Percentiles rank a stretch among this genome's conserved stretches.
Conservation (phyloP, 2,888 invertebrate species). For the Pammene fasciana region DNA sequence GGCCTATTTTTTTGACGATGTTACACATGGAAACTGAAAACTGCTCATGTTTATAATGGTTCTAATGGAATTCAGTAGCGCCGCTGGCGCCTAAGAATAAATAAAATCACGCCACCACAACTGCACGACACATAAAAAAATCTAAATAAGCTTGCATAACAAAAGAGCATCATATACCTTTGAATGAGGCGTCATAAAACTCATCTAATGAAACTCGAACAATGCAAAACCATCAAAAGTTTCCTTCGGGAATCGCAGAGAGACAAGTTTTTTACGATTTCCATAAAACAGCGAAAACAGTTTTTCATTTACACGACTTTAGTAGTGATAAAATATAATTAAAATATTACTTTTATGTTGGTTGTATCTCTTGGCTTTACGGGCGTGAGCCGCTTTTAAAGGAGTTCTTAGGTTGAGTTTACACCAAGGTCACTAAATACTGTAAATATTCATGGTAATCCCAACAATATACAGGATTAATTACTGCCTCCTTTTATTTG, state of each 20-base stretch:
- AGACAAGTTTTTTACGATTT: constrained; percentile 82
- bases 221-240: constrained; percentile 77
- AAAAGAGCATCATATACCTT: constrained; percentile 48
- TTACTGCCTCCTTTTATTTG: neutral
- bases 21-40: no score
- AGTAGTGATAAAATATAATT: constrained; percentile 83
- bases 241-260: constrained; percentile 55
- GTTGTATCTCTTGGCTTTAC: constrained; percentile 74
- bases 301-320: constrained; percentile 83
- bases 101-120: constrained; percentile 15
- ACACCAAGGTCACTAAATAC: constrained; percentile 48
- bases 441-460: neutral
- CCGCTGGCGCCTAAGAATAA: constrained; percentile 14
- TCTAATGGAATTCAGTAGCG: neutral
- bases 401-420: constrained; percentile 58
- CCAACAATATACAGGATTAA: neutral
- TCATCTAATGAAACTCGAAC: constrained; percentile 71
- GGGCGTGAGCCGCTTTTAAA: constrained; percentile 65
- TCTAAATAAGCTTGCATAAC: constrained; percentile 36
- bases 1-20: no score
- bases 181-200: constrained; percentile 54
- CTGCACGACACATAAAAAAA: constrained; percentile 28
- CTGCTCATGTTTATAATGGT: no score
- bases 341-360: constrained; percentile 79
- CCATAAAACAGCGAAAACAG: constrained; percentile 77